A percentile compares a stretch with the other conserved stretches of the same genome.
phyloP scores from a whole-genome alignment of 1,140 invertebrate species.

The Sitodiplosis mosellana region DNA sequence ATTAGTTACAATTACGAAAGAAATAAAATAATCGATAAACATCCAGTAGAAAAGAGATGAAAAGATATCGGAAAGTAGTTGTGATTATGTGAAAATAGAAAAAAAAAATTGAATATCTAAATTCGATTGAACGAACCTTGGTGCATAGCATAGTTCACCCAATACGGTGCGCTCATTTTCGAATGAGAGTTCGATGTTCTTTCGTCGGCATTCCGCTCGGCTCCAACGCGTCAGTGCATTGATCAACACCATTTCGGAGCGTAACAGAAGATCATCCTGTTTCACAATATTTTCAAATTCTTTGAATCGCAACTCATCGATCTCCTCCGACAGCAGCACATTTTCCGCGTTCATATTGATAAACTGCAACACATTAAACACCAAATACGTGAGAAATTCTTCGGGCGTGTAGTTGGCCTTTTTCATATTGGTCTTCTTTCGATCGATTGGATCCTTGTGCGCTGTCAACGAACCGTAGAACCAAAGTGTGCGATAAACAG shows the following conservation, averaged over 20 bases:
- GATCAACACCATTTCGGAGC: conserved; percentile 18
- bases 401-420: conserved; percentile 13
- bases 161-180: conserved; percentile 22
- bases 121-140: conserved; percentile 5
- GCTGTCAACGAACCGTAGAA: conserved; percentile 19
- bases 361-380: conserved; percentile 21
- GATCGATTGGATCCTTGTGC: conserved; percentile 4
- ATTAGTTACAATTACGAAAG: no score
- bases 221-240: conserved; percentile 22
- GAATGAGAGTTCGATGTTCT: conserved; percentile 15
- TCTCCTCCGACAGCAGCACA: conserved; percentile 14
- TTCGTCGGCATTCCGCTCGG: conserved; percentile 17
- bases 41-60: no score
- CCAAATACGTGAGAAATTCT: conserved; percentile 18
- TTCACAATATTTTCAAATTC: conserved; percentile 22
- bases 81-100: no score
- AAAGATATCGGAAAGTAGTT: no score
- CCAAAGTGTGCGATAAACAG: conserved; percentile 21
- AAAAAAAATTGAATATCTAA: background rate
- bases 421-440: background rate
- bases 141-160: conserved; percentile 19
- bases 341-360: conserved; percentile 23
- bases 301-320: conserved; percentile 18
- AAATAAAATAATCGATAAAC: no score
- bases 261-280: conserved; percentile 17